These are phyloP conservation scores for Gnatocerus cornutus DNA, from an alignment of 2,888 invertebrate genomes.

Conservation along the genomic window DNA sequence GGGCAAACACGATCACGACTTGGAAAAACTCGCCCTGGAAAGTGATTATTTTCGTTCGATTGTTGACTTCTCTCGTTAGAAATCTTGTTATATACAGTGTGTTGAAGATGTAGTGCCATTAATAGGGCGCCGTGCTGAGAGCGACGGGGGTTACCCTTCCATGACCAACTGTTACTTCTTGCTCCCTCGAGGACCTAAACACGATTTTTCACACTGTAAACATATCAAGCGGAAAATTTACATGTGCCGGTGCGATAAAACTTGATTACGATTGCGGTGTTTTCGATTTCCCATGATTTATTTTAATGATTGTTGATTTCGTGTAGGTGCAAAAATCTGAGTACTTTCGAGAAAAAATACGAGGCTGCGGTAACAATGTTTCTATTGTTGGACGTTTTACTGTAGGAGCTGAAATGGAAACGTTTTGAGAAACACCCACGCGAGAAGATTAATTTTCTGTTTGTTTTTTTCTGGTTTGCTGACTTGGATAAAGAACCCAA, in stretches of 20 bases:
- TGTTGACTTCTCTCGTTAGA: constrained; percentile 40
- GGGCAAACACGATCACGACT: constrained; percentile 39
- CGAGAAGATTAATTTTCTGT: too few species aligned
- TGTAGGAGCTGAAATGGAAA: too few species aligned
- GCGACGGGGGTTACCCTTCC: constrained; percentile 61
- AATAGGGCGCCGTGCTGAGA: constrained; percentile 62
- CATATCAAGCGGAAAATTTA: constrained; percentile 50
- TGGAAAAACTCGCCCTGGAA: constrained; percentile 22
- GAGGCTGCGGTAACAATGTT: too few species aligned
- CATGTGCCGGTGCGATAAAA: neutral
- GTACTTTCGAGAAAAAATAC: too few species aligned
- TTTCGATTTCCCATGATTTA: too few species aligned
- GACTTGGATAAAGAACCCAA: too few species aligned
- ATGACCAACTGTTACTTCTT: constrained; percentile 64
- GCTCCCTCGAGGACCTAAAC: constrained; percentile 39
- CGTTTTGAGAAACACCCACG: too few species aligned
- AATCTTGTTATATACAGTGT: constrained; percentile 46
- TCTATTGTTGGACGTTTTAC: too few species aligned
- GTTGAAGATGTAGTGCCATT: constrained; percentile 60
- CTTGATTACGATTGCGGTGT: neutral
- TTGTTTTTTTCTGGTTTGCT: too few species aligned
- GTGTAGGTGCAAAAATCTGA: too few species aligned
- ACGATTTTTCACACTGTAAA: constrained; percentile 60
- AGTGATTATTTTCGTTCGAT: constrained; percentile 36
- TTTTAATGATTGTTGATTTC: too few species aligned